Evolutionary conservation across 2,113 vertebrate genomes (phyloP).

Genomic region (Apteryx mantelli): DNA sequence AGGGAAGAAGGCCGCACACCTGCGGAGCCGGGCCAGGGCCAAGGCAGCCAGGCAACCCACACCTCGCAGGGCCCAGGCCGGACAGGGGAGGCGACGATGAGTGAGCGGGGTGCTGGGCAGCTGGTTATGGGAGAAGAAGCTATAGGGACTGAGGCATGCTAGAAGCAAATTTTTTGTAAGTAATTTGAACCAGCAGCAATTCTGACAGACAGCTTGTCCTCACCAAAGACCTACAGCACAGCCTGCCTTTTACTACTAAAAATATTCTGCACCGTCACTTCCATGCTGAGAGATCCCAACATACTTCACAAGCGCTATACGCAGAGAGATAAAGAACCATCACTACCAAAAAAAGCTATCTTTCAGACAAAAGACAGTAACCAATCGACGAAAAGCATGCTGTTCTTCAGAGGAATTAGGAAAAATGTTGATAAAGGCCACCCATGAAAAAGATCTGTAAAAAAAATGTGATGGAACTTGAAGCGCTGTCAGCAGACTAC

Average conservation of each 20-base stretch:
- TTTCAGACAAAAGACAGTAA: background rate
- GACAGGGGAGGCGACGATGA: background rate
- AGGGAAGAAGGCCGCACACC: background rate
- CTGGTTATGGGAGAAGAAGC: background rate
- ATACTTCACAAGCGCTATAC: background rate
- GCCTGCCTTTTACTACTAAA: constrained; percentile 9
- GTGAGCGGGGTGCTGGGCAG: rapidly evolving
- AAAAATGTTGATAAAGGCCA: background rate
- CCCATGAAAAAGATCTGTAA: background rate
- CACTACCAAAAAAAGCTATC: background rate
- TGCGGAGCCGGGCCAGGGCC: background rate
- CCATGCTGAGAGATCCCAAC: background rate
- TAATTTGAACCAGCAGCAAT: background rate
- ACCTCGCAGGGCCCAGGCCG: background rate
- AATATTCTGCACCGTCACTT: background rate
- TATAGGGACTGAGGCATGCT: background rate
- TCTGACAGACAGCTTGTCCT: background rate
- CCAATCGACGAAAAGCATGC: background rate
- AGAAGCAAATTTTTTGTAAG: background rate
- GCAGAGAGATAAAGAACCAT: background rate
- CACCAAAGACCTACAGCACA: background rate
- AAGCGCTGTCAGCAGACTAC: background rate
- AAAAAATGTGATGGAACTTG: background rate
- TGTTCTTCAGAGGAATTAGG: background rate
- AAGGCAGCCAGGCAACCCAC: background rate